Evolutionary conservation across 2,113 vertebrate species (phyloP).

Genomic region (Odocoileus virginianus): DNA sequence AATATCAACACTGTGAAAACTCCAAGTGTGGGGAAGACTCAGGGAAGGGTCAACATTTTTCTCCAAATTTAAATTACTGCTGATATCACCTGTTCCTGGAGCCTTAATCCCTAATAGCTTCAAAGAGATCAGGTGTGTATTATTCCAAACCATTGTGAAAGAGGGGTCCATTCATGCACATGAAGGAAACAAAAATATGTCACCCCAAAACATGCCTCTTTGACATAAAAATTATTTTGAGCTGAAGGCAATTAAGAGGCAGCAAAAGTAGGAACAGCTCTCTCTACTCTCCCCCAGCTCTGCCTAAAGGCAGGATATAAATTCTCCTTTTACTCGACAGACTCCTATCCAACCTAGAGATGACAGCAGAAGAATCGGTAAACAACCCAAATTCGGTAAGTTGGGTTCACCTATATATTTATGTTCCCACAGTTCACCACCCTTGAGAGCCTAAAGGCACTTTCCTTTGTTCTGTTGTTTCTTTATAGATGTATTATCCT

Average conservation of each 20-base stretch:
- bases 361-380: not conserved
- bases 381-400: not conserved
- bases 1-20: not conserved
- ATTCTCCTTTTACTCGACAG: not conserved
- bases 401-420: not conserved
- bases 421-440: not conserved
- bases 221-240: not conserved
- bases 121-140: not conserved
- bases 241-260: not conserved
- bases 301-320: not conserved
- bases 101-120: not conserved
- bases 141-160: not conserved
- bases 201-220: not conserved
- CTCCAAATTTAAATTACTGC: not conserved
- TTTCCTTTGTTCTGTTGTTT: not conserved
- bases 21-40: not conserved
- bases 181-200: not conserved
- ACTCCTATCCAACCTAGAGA: not conserved
- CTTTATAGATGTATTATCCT: not conserved
- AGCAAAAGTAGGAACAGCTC: not conserved
- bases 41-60: not conserved
- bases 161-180: not conserved
- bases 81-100: not conserved
- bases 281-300: not conserved
- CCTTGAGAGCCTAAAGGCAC: not conserved